Evolutionary conservation across 2,113 vertebrate species (phyloP).

Genomic region (Eretmochelys imbricata): DNA sequence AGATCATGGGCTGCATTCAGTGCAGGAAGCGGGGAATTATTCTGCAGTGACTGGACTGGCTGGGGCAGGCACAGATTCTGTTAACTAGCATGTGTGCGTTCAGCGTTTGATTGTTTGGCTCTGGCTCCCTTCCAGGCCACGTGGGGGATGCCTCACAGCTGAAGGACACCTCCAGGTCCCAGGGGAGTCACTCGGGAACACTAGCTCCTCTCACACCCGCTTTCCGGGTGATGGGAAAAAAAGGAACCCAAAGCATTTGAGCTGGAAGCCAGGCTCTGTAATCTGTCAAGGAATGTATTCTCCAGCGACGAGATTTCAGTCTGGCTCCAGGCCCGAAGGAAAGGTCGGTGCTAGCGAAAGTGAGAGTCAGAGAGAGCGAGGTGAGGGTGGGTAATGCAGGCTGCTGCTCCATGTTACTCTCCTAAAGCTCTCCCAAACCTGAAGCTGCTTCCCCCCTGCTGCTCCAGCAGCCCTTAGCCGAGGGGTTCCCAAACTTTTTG

Average conservation of each 20-base stretch:
- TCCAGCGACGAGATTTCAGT: constrained; percentile 39
- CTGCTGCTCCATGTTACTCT: neutral
- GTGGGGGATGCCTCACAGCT: neutral
- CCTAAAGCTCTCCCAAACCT: neutral
- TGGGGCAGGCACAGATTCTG: fast-evolving
- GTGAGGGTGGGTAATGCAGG: neutral
- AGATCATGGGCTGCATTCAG: neutral
- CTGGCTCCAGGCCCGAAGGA: constrained; percentile 14
- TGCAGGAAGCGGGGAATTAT: neutral
- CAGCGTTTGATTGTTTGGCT: neutral
- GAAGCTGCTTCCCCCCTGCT: neutral
- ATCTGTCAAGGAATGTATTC: constrained; percentile 42
- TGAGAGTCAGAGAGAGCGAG: neutral
- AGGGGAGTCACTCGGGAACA: constrained; percentile 10
- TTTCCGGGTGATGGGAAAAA: constrained; percentile 51
- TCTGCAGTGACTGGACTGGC: neutral
- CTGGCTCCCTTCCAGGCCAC: neutral
- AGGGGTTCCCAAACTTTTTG: neutral
- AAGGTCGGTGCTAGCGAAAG: fast-evolving
- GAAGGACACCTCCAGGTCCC: neutral
- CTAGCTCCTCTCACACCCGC: neutral
- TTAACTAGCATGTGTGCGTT: neutral
- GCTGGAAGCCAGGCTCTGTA: constrained; percentile 62
- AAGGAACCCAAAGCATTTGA: constrained; percentile 14
- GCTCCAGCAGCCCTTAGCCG: neutral